Base-by-base conservation (phyloP, 2,113 vertebrate genomes). In the Peromyscus leucopus region DNA sequence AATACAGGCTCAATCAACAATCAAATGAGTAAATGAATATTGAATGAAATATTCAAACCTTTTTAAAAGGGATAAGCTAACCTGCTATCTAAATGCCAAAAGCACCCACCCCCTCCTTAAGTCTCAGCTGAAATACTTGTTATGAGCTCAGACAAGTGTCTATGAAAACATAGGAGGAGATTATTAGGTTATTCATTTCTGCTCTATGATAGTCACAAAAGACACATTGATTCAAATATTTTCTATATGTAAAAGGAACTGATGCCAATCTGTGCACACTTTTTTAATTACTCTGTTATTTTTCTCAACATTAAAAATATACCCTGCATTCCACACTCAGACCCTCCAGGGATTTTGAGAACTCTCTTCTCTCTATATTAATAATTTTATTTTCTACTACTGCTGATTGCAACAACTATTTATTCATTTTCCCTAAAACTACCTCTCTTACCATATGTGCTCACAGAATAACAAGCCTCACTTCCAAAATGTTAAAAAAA, bases 61-160 rank as follows among this genome's bases (percentile, higher is more conserved):
- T 59, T 59, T 91, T 67, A 93, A 31, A 93, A 96, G 16, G 6
- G 0, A 5, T 69, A 42, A 85, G 31, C 21, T 82, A 42, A 91
- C 33, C 17, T 31, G 51, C 65, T 95, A 21, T 33, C 13, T 59
- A 93, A 86, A 76, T 75, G 31, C 6, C 31, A 96, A 96, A 93
- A 84, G 7, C 57, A 55, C 57, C 10, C n/a, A 55, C 57, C 10
- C n/a, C 7, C 16, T 9, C 26, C 0, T 67, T 79, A 89, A 46
- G 51, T 72, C 82, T 96, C 71, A 74, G 17, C 12, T 84, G 31
- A 24, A n/a, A 33, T 39, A 57, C 1, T 83, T 19, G 82, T 51
- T 91, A 65, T 84, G 48, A 63, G 13, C 10, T 82, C 39, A 31
- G 59, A 63, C 15, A 76, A 90, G 2, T 80, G 21, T 90, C 4